Base-by-base conservation (phyloP, 2,888 invertebrate genomes). In the Allolobophora icterica region DNA sequence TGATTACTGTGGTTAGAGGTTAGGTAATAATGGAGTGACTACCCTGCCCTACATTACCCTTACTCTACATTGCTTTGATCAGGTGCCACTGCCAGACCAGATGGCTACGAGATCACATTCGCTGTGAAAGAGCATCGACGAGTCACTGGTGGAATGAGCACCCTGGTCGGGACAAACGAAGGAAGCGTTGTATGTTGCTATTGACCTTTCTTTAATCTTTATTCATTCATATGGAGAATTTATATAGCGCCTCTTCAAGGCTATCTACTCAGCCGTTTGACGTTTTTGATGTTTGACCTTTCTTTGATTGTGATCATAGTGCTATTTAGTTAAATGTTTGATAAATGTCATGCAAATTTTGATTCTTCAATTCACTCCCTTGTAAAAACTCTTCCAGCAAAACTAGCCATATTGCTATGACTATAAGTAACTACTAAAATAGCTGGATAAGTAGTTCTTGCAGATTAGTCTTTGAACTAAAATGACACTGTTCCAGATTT, bases 101-200 rank as follows among this genome's bases (percentile, higher is more conserved):
- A 94, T 92, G 93, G 94, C 17, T 95, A 95, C 90, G 95, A 97
- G 96, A 97, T 98, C 83, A 98, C 98, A 35, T 98, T 98, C 94
- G 97, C 97, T 93, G 98, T 98, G 84, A 96, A 96, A 91, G 99
- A 99, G 95, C 95, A 97, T 93, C 97, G 97, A 33, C 96, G 97
- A n/a, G 95, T 98, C 38, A 97, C 97, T 91, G 99, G 98, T 34
- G 97, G 97, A 0, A 96, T 98, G 83, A 97, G 97, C 94, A 98
- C 98, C 0, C 97, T 97, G 93, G 97, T 98, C 92, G 98, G 98
- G 30, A 98, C 98, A 94, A 98, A 98, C 95, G 98, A 99, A 95
- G 98, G 98, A 1, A 97, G 97, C 38, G 95, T 98, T 52, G 96
- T 97, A 38, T 95, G 94, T 92, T 19, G 35, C 6, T 33, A 58